Conservation (phyloP, 2,797 vertebrate genomes). For the Sus cebifrons region DNA sequence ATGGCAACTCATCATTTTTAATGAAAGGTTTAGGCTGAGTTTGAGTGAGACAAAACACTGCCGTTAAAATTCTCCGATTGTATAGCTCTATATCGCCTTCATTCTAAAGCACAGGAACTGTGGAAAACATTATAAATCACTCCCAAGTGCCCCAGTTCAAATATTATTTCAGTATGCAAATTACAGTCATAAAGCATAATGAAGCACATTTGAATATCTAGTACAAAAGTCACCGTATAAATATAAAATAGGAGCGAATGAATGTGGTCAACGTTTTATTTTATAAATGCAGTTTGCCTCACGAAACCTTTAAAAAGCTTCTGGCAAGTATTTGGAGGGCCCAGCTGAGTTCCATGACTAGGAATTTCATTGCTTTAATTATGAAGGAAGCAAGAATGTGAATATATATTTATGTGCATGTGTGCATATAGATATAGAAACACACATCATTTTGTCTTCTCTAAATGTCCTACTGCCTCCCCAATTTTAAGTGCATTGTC, state of each 20-base stretch:
- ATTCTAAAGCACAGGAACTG: constrained; percentile 39
- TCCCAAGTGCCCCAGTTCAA: constrained; percentile 78
- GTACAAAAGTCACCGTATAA: constrained; percentile 73
- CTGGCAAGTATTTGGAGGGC: constrained; percentile 14
- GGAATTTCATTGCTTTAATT: constrained; percentile 52
- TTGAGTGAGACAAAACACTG: constrained; percentile 58
- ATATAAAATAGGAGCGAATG: constrained; percentile 74
- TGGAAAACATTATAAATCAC: constrained; percentile 76
- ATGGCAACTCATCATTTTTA: constrained; percentile 42
- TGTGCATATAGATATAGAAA: background rate
- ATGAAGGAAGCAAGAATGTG: background rate
- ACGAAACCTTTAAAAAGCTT: constrained; percentile 61
- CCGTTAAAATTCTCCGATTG: constrained; percentile 54
- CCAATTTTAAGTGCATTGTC: background rate
- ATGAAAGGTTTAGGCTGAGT: constrained; percentile 41
- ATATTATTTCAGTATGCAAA: constrained; percentile 82
- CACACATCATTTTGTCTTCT: background rate
- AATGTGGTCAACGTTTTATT: constrained; percentile 69
- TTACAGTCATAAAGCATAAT: constrained; percentile 79
- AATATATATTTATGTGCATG: background rate
- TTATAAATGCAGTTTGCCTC: constrained; percentile 74
- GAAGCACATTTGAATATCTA: constrained; percentile 76
- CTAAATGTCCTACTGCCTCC: background rate
- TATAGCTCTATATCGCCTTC: constrained; percentile 48
- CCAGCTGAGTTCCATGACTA: background rate